Base-by-base conservation (phyloP, 2,113 vertebrate genomes). In the Peromyscus maniculatus region DNA sequence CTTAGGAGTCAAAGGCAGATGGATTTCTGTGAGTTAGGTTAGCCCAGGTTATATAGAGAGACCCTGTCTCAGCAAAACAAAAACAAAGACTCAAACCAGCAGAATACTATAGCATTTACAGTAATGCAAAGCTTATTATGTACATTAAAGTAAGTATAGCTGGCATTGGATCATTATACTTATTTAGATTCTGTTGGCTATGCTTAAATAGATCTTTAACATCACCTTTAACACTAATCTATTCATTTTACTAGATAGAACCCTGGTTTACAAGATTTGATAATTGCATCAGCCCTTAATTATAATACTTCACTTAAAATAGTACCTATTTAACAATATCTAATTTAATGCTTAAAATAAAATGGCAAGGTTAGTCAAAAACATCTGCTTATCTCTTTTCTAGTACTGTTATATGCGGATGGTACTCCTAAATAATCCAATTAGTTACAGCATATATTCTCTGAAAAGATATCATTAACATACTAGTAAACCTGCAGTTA, bases 401-500 rank as follows among this genome's bases (percentile, higher is more conserved):
- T 83, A 19, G 67, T 87, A 7, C 57, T 88, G 17, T 86, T 93
- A 1, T 96, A 95, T 95, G 22, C 22, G 64, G 16, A 64, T 92
- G 69, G 0, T 5, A 80, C 13, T 95, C 46, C 36, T 74, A 87
- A 55, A 57, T 82, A 94, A 91, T 31, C 36, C 22, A 64, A 66
- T 95, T 91, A 93, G 24, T 55, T 33, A 77, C 39, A 43, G 57
- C n/a, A n/a, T 87, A 67, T 8, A 55, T 39, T 74, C 77, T 92
- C 43, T 91, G 72, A 80, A 91, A 95, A n/a, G n/a, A 72, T 92
- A 62, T 59, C 9, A 21, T 55, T 79, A 78, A 71, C 71, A 89
- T 28, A 80, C 64, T 91, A 91, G 64, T 97, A 77, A 95, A 97
- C 67, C n/a, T 96, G 0, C 71, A 64, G 82, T 83, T 95, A 96